Percentiles rank a stretch among this genome's conserved stretches.
Conservation (phyloP, 2,113 vertebrate species). For the Syrrhaptes paradoxus region DNA sequence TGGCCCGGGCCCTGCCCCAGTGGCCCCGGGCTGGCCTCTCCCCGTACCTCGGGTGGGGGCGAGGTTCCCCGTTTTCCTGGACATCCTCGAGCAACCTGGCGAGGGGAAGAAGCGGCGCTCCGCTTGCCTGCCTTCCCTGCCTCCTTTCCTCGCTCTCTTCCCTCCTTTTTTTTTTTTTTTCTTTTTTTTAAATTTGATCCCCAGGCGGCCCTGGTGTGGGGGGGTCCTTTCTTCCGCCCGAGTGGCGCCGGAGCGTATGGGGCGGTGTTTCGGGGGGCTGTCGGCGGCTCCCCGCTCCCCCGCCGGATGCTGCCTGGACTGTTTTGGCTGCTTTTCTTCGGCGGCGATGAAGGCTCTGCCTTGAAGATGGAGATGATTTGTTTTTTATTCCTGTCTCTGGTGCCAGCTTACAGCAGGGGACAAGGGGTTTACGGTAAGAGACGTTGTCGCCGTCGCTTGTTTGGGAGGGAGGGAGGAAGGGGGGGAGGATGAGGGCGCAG, state of each 20-base stretch:
- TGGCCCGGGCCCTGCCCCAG: background rate
- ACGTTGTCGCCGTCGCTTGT: background rate
- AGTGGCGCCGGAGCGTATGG: constrained; percentile 23
- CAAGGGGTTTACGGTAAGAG: constrained; percentile 75
- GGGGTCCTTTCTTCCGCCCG: background rate
- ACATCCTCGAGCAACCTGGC: background rate
- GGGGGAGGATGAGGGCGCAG: background rate
- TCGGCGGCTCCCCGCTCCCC: background rate
- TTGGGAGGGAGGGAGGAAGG: background rate
- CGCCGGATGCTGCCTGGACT: constrained; percentile 60
- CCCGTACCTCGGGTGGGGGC: background rate
- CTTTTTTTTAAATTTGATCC: background rate
- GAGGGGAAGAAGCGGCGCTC: background rate
- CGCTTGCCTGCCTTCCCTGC: background rate
- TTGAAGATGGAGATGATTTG: constrained; percentile 72
- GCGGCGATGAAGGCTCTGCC: constrained; percentile 56
- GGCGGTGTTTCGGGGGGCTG: constrained; percentile 3
- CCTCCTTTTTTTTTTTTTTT: background rate
- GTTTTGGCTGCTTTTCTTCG: constrained; percentile 45
- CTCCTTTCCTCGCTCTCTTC: background rate
- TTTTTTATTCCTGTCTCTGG: constrained; percentile 62
- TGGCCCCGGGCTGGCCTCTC: background rate
- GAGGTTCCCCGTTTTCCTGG: background rate
- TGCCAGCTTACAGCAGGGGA: constrained; percentile 61
- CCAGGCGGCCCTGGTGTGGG: background rate